Percentiles rank a stretch among this genome's conserved stretches.
These are phyloP conservation scores for Pterocles orientalis DNA, from an alignment of 2,113 vertebrate species.

Conservation along the genomic window DNA sequence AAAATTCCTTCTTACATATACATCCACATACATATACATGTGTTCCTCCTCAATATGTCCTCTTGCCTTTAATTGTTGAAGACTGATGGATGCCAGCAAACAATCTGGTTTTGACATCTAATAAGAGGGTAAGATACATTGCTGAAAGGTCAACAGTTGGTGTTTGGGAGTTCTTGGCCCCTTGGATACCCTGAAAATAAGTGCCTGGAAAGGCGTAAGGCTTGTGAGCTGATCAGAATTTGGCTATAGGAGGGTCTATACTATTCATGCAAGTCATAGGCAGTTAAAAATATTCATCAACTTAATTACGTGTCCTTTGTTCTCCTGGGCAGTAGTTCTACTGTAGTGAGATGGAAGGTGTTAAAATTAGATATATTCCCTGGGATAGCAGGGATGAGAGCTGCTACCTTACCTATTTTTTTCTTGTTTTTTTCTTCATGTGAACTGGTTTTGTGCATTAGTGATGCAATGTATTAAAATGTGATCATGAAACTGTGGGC, in stretches of 20 bases:
- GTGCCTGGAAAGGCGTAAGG: neutral
- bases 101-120: neutral
- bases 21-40: no score
- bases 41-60: neutral
- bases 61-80: neutral
- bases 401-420: neutral
- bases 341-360: neutral
- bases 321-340: neutral
- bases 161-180: neutral
- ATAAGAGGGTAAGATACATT: neutral
- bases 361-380: neutral
- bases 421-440: neutral
- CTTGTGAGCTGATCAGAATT: neutral
- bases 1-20: neutral
- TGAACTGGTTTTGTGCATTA: neutral
- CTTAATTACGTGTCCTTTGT: neutral
- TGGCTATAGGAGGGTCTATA: neutral
- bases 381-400: neutral
- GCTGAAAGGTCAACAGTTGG: neutral
- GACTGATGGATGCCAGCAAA: neutral
- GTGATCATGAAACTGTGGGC: slow-evolving; percentile 35
- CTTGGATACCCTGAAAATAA: neutral
- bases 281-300: neutral
- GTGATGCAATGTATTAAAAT: slow-evolving; percentile 31
- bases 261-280: neutral